Conservation (phyloP, 2,888 invertebrate genomes). For the Callinectes sapidus region DNA sequence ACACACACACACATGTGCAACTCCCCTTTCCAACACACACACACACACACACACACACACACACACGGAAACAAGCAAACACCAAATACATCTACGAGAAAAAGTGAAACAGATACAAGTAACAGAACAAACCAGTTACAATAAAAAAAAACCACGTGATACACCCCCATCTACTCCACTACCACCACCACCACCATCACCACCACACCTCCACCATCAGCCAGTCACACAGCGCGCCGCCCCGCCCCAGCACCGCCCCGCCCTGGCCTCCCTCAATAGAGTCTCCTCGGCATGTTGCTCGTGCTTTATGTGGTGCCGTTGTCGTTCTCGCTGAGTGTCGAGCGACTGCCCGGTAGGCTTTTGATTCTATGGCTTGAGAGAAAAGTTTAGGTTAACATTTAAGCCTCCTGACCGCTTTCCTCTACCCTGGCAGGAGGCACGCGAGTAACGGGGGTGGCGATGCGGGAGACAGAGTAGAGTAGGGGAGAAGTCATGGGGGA, state of each 20-base stretch:
- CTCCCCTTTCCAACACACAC: too few relatives aligned
- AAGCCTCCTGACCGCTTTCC: constrained; percentile 31
- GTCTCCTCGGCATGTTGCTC: neutral
- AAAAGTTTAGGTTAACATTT: constrained; percentile 14
- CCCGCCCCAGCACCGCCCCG: neutral
- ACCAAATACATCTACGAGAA: too few relatives aligned
- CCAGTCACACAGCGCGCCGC: neutral
- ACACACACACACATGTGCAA: too few relatives aligned
- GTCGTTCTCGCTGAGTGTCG: neutral
- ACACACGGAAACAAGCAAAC: too few relatives aligned
- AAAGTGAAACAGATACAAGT: too few relatives aligned
- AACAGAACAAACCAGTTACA: too few relatives aligned
- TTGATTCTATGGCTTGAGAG: neutral
- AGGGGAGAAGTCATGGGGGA: constrained; percentile 16
- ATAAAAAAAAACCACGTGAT: too few relatives aligned
- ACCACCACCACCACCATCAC: constrained; percentile 26
- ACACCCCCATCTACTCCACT: too few relatives aligned
- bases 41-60: too few relatives aligned
- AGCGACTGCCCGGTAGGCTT: neutral
- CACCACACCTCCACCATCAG: neutral
- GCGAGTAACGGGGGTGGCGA: constrained; percentile 26
- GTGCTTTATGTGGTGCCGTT: constrained; percentile 22
- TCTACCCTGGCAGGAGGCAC: constrained; percentile 28
- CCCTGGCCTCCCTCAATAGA: neutral
- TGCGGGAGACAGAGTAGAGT: neutral